Percentiles rank a stretch among this genome's conserved stretches.
Conservation (phyloP, 2,888 invertebrate species). For the Coenonympha arcania region DNA sequence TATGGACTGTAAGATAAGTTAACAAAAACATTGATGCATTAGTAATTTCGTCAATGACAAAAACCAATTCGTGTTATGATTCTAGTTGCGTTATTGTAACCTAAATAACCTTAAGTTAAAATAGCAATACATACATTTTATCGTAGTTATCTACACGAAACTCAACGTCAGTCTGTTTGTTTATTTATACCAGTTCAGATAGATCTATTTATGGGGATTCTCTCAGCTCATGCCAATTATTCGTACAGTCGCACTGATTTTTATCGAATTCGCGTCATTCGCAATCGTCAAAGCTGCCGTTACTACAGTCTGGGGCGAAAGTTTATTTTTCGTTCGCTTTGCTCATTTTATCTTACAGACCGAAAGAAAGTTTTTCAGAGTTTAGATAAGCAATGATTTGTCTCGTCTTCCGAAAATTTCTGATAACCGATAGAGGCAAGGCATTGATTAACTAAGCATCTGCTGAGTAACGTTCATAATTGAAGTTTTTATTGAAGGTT, state of each 20-base stretch:
- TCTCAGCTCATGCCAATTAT: slow-evolving; percentile 46
- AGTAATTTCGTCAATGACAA: too few species aligned
- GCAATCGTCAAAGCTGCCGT: slow-evolving; percentile 24
- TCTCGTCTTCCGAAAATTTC: too few species aligned
- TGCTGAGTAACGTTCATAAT: too few species aligned
- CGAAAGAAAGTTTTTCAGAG: background rate
- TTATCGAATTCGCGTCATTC: slow-evolving; percentile 25
- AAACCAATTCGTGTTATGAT: too few species aligned
- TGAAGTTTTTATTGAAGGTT: too few species aligned
- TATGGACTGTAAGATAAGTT: background rate
- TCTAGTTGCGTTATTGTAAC: too few species aligned
- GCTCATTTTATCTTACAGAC: background rate
- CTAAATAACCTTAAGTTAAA: too few species aligned
- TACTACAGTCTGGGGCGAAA: slow-evolving; percentile 12
- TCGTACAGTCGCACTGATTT: slow-evolving; percentile 47
- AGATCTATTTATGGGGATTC: slow-evolving; percentile 51
- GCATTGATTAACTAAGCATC: too few species aligned
- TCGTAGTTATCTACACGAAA: too few species aligned
- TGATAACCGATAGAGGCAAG: too few species aligned
- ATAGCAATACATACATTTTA: too few species aligned
- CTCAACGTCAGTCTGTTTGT: slow-evolving; percentile 18
- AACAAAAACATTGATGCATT: slow-evolving; percentile 8
- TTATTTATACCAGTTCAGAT: slow-evolving; percentile 12
- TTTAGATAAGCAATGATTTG: background rate
- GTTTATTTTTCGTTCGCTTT: slow-evolving; percentile 3